Evolutionary conservation across 2,888 invertebrate species (phyloP).

Genomic region (Antitype chi): DNA sequence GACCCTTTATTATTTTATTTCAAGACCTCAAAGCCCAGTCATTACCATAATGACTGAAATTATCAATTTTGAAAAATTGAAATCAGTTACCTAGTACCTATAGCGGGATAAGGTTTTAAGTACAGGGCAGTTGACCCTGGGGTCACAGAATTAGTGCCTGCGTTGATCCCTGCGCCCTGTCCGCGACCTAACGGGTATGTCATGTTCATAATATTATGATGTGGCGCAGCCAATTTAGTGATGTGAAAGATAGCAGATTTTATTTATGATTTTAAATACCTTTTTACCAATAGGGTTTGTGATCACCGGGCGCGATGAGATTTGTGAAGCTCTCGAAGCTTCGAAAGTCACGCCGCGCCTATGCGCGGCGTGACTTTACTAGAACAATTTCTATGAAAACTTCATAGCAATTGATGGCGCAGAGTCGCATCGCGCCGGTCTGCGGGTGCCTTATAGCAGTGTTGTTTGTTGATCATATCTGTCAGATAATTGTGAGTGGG

Average conservation of each 20-base stretch:
- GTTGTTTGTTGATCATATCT: neutral
- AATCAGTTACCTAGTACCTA: constrained; percentile 34
- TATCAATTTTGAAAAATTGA: constrained; percentile 56
- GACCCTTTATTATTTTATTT: constrained; percentile 38
- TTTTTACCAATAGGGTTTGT: neutral
- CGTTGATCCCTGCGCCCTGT: constrained; percentile 37
- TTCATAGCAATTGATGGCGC: no score
- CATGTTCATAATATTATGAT: constrained; percentile 38
- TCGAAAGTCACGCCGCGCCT: no score
- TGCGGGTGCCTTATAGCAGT: neutral
- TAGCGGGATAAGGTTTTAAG: constrained; percentile 48
- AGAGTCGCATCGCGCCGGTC: no score
- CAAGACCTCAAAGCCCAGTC: constrained; percentile 31
- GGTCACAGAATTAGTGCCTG: constrained; percentile 68
- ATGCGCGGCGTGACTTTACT: no score
- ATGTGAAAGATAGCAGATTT: constrained; percentile 6
- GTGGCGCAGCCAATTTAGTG: constrained; percentile 1
- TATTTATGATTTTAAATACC: neutral
- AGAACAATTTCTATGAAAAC: no score
- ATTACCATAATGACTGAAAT: constrained; percentile 58
- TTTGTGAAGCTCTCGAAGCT: no score
- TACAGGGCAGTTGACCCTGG: constrained; percentile 62
- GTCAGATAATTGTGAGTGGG: neutral
- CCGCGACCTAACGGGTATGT: constrained; percentile 49
- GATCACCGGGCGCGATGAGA: no score